Conservation (phyloP, 1,140 invertebrate species). For the Epicauta chinensis region DNA sequence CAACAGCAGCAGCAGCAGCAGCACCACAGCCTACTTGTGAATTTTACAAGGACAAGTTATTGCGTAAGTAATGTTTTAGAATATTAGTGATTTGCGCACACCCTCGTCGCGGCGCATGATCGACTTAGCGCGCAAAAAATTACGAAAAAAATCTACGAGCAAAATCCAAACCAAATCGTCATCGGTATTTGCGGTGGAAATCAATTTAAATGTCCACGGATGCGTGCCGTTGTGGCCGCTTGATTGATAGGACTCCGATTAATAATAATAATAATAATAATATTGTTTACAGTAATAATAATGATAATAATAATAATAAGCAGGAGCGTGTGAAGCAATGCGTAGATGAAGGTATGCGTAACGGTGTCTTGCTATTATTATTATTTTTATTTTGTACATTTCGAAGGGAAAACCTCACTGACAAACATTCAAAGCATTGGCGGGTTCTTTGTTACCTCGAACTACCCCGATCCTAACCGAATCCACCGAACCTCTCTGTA, state of each 20-base stretch:
- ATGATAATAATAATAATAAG: too few species aligned
- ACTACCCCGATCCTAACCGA: conserved; percentile 38
- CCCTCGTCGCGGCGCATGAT: conserved; percentile 34
- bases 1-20: background rate
- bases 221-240: background rate
- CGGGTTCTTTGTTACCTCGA: conserved; percentile 36
- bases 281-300: too few species aligned
- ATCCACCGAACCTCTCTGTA: conserved; percentile 15
- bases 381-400: background rate
- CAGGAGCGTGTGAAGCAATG: background rate
- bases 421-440: conserved; percentile 35
- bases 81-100: conserved; percentile 36
- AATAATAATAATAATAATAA: too few species aligned
- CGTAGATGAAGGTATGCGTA: conserved; percentile 28
- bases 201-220: background rate
- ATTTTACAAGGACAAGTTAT: conserved; percentile 37
- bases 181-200: background rate
- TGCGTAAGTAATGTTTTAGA: conserved; percentile 40
- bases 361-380: conserved; percentile 29
- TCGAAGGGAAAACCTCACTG: conserved; percentile 26
- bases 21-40: background rate
- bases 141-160: background rate
- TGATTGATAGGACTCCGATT: too few species aligned
- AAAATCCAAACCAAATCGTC: background rate
- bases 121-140: too few species aligned